A percentile compares a stretch with the other conserved stretches of the same genome.
phyloP scores from a whole-genome alignment of 2,113 vertebrate species.

The Oncorhynchus nerka region DNA sequence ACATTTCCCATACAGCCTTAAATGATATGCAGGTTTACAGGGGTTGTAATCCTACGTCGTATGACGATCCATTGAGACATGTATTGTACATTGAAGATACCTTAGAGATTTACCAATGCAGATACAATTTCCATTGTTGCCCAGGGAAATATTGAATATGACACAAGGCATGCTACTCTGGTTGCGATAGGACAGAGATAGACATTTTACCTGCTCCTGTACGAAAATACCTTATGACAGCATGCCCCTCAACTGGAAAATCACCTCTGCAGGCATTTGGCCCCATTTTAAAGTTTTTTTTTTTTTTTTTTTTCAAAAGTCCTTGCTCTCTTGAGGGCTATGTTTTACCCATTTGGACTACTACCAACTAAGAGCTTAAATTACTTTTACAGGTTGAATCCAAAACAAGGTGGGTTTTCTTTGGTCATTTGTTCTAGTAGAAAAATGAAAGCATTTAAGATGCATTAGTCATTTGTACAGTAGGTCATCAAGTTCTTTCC shows the following conservation, averaged over 20 bases:
- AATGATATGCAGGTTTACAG: no score
- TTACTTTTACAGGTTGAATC: constrained; percentile 27
- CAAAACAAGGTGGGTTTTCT: constrained; percentile 16
- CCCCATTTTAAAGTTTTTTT: constrained; percentile 17
- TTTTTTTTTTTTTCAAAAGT: constrained; percentile 1
- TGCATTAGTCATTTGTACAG: no score
- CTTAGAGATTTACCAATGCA: constrained; percentile 5
- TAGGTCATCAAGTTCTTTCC: no score
- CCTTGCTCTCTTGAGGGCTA: not conserved
- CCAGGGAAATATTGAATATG: constrained; percentile 42
- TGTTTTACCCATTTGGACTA: constrained; percentile 16
- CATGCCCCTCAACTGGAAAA: constrained; percentile 32
- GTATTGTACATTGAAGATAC: constrained; percentile 5
- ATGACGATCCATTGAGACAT: not conserved
- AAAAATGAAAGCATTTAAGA: not conserved
- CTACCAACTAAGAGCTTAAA: constrained; percentile 24
- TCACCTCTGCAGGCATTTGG: constrained; percentile 17
- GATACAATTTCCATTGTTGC: constrained; percentile 30
- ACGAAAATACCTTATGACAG: constrained; percentile 24
- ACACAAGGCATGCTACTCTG: constrained; percentile 34
- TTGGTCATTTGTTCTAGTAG: not conserved
- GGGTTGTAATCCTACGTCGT: constrained; percentile 2
- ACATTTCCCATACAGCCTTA: no score
- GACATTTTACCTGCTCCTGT: constrained; percentile 21
- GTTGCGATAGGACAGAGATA: constrained; percentile 30